Percentiles rank a stretch among this genome's conserved stretches.
Evolutionary conservation across 2,797 vertebrate species (phyloP).

Genomic region (Lithobates sylvaticus): DNA sequence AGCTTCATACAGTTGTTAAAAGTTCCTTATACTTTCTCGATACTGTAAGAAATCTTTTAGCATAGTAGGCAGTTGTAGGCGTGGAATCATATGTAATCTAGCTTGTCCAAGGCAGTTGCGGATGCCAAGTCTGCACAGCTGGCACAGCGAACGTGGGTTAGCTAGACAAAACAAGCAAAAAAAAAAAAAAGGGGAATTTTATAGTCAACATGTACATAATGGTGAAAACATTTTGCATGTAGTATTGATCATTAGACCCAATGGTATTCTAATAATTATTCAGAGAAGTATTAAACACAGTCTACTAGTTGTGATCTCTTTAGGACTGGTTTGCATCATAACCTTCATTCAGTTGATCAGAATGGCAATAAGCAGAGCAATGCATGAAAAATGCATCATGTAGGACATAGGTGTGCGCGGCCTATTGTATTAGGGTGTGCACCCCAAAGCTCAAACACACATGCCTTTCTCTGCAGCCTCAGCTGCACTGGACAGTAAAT

Average conservation of each 20-base stretch:
- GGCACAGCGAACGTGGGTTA: conserved; percentile 86
- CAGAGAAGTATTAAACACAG: too few relatives aligned
- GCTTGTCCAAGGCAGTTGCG: conserved; percentile 84
- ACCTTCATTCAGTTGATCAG: too few relatives aligned
- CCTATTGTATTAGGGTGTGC: too few relatives aligned
- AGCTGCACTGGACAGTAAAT: too few relatives aligned
- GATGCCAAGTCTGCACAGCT: conserved; percentile 89
- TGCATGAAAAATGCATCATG: too few relatives aligned
- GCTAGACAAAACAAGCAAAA: conserved; percentile 72
- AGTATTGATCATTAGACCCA: background rate
- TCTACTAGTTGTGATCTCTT: too few relatives aligned
- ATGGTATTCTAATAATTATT: background rate
- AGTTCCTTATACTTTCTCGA: conserved; percentile 75
- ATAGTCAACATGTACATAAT: background rate
- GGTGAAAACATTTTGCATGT: background rate
- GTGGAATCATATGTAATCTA: conserved; percentile 86
- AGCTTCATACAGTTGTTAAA: conserved; percentile 41
- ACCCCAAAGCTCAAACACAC: too few relatives aligned
- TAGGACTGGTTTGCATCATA: too few relatives aligned
- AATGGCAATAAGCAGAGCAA: too few relatives aligned
- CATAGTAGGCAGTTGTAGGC: conserved; percentile 87
- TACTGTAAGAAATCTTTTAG: conserved; percentile 90
- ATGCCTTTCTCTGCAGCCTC: too few relatives aligned
- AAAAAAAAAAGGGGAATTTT: background rate
- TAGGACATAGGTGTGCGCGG: too few relatives aligned